phyloP scores from a whole-genome alignment of 2,797 vertebrate genomes.

The Vespertilio murinus region DNA sequence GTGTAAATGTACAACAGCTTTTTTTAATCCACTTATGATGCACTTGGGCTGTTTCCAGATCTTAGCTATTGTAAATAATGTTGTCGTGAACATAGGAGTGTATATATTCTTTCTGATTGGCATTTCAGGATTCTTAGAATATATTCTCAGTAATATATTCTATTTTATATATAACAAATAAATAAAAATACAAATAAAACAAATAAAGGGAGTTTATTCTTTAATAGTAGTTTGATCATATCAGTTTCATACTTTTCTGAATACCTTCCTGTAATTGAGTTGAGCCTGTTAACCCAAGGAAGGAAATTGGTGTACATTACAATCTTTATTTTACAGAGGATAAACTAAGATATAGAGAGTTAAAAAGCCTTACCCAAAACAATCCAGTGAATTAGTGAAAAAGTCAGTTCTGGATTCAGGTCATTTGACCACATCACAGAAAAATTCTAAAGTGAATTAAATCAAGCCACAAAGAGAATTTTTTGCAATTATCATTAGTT shows the following conservation, averaged over 20 bases:
- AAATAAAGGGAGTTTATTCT: neutral
- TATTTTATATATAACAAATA: neutral
- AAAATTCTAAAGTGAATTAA: neutral
- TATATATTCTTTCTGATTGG: neutral
- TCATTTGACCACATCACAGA: neutral
- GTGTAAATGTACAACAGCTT: neutral
- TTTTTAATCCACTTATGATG: neutral
- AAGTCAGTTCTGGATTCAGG: neutral
- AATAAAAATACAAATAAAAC: neutral
- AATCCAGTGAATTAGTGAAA: neutral
- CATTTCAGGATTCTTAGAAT: neutral
- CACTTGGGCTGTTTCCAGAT: neutral
- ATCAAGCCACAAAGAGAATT: neutral
- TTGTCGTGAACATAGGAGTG: neutral
- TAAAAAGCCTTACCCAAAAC: neutral
- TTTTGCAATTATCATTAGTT: neutral
- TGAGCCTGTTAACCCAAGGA: neutral
- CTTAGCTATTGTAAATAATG: neutral
- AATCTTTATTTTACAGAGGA: neutral
- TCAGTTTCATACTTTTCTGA: neutral
- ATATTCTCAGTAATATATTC: neutral
- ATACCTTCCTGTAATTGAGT: neutral
- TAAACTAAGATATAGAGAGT: neutral
- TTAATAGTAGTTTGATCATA: neutral
- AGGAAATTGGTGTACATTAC: neutral